Percentiles rank a stretch among this genome's conserved stretches.
Conservation (phyloP, 35 echinoderm and acorn worm genomes). For the Ptychodera flava region DNA sequence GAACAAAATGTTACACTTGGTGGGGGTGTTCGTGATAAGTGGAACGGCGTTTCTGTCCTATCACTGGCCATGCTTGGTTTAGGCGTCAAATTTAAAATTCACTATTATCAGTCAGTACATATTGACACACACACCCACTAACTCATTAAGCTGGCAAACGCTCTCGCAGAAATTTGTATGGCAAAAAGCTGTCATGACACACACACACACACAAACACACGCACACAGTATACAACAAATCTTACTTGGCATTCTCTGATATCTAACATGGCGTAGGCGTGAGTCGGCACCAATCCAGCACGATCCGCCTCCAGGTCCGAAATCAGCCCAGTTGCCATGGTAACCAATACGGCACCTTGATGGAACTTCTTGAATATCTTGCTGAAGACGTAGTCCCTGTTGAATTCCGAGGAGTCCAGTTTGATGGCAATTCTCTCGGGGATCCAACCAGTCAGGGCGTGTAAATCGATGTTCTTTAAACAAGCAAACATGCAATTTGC, state of each 20-base stretch:
- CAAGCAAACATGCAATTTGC: background rate
- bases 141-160: too few species aligned
- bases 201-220: too few species aligned
- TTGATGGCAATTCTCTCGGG: slow-evolving; percentile 77
- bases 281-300: slow-evolving; percentile 88
- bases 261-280: slow-evolving; percentile 96
- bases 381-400: slow-evolving; percentile 69
- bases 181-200: too few species aligned
- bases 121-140: too few species aligned
- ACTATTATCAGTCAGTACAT: too few species aligned
- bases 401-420: slow-evolving; percentile 43
- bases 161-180: too few species aligned
- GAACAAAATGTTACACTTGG: too few species aligned
- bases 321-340: slow-evolving; percentile 83
- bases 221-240: too few species aligned
- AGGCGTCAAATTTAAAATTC: too few species aligned
- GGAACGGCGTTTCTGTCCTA: too few species aligned
- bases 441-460: slow-evolving; percentile 93
- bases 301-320: slow-evolving; percentile 74
- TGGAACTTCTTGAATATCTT: slow-evolving; percentile 74
- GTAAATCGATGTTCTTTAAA: slow-evolving; percentile 90
- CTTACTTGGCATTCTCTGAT: slow-evolving; percentile 67
- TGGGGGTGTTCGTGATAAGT: too few species aligned
- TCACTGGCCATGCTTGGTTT: too few species aligned
- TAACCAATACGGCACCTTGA: slow-evolving; percentile 75